These are phyloP conservation scores for Psittacula derbiana DNA, from an alignment of 2,797 vertebrate genomes.

Conservation along the genomic window DNA sequence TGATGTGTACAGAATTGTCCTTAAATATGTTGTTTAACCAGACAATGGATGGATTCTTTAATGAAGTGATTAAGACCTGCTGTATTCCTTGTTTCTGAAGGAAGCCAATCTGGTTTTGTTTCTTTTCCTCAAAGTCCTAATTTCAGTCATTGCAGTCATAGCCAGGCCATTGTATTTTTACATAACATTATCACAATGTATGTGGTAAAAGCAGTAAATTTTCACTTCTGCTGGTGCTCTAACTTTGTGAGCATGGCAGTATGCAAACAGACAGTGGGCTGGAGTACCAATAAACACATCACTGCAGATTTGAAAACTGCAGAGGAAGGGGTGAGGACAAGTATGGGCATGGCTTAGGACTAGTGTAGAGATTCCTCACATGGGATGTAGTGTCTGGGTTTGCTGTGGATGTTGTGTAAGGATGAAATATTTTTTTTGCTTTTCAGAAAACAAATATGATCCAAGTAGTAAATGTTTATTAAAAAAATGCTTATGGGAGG, in stretches of 20 bases:
- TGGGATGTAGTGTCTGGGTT: rapidly evolving
- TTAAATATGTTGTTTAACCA: neutral
- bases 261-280: neutral
- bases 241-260: neutral
- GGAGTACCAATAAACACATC: neutral
- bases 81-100: neutral
- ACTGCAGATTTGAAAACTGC: neutral
- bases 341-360: neutral
- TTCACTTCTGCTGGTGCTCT: neutral
- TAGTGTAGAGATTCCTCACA: neutral
- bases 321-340: rapidly evolving
- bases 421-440: neutral
- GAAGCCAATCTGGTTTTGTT: neutral
- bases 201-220: neutral
- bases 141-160: neutral
- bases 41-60: neutral
- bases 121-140: neutral
- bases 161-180: rapidly evolving
- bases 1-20: conserved; percentile 12
- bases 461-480: neutral
- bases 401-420: neutral
- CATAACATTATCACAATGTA: rapidly evolving
- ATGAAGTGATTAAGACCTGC: neutral
- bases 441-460: neutral
- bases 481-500: neutral